Base-by-base conservation (phyloP, 2,888 invertebrate genomes). In the Resseliella maxima region DNA sequence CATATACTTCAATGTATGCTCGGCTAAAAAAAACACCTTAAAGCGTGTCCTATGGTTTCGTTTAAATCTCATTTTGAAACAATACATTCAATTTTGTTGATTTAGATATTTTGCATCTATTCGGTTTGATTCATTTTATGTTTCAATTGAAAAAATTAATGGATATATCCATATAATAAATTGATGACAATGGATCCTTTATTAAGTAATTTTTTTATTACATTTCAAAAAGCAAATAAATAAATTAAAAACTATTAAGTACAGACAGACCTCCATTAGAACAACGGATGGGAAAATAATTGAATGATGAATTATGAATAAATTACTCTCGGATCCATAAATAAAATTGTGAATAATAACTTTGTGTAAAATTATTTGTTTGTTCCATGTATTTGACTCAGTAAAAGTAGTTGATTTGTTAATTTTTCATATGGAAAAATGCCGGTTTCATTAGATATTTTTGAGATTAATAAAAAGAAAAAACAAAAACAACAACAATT, bases 391-490 rank as follows among this genome's bases (percentile, higher is more conserved):
- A 72, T 31, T 24, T 72, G 31, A 35, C 12, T 72, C 72, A 3
- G 15, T 35, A 12, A n/a, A 72, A 59, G 59, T 59, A 59, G 59
- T 72, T n/a, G 72, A 35, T 72, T 59, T 2, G 72, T 72, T 31
- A 18, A 41, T 8, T 41, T 41, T 41, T 41, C 15, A 5, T 1
- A 59, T 27, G 24, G 59, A 59, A 24, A 41, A 8, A 59, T 31
- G 3, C 15, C 72, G 72, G 72, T 72, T 72, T 72, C 72, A 72
- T 72, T 72, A 72, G 72, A 72, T 72, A 72, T 31, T 72, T 72
- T 31, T 72, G 72, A 72, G 27, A 72, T 72, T 72, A 31, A 31
- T 72, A 72, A 72, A 72, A 72, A 31, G 31, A 0, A 24, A 59
- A 59, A 27, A 72, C 31, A 35, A 72, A 5, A 72, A 72, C 18